phyloP scores from a whole-genome alignment of 2,888 invertebrate species.

The Heliconius hortense region DNA sequence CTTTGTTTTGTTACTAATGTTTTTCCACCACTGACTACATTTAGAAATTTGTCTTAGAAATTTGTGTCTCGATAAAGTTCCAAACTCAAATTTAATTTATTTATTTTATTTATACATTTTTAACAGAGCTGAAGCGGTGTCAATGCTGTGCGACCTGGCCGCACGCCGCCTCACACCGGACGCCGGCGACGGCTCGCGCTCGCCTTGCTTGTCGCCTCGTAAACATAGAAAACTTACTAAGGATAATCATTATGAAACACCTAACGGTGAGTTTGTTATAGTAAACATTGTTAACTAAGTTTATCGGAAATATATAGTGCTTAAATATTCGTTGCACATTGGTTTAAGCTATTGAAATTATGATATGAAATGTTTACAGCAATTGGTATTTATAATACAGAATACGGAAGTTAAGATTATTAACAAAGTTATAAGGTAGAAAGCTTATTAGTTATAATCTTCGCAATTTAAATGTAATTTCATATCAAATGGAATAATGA shows the following conservation, averaged over 20 bases:
- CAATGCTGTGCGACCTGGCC: constrained; percentile 91
- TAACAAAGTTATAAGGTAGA: background rate
- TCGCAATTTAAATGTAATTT: background rate
- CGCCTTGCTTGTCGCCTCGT: constrained; percentile 84
- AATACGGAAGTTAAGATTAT: background rate
- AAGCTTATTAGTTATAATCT: background rate
- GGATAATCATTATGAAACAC: constrained; percentile 78
- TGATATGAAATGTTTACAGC: background rate
- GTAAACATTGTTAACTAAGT: background rate
- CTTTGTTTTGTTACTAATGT: no score
- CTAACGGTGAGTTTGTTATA: constrained; percentile 61
- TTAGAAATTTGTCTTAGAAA: no score
- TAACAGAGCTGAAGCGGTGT: constrained; percentile 89
- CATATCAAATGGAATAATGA: background rate
- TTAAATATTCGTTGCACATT: background rate
- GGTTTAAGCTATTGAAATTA: background rate
- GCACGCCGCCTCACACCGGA: constrained; percentile 87
- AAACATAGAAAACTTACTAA: constrained; percentile 82
- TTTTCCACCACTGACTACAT: no score
- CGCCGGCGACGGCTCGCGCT: constrained; percentile 74
- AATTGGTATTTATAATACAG: background rate
- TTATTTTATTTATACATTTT: background rate
- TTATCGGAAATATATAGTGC: background rate
- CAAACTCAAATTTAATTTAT: background rate
- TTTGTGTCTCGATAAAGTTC: no score